A percentile compares a stretch with the other conserved stretches of the same genome.
These are phyloP conservation scores for Mamestra brassicae DNA, from an alignment of 2,888 invertebrate genomes.

Conservation along the genomic window DNA sequence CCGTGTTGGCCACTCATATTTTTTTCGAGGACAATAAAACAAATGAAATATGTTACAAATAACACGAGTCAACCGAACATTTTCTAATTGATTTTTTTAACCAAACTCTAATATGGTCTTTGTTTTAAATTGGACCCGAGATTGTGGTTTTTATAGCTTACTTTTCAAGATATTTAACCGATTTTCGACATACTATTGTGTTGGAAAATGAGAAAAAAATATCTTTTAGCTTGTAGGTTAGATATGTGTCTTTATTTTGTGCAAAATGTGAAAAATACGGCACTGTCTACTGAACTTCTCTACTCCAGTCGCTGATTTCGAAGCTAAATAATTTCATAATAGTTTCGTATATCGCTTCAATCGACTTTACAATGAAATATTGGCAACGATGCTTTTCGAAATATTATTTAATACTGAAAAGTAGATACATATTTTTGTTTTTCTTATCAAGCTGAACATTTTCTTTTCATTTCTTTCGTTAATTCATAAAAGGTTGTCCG, in stretches of 20 bases:
- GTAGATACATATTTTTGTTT: neutral
- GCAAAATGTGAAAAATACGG: neutral
- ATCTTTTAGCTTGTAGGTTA: too few species aligned
- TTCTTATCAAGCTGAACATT: neutral
- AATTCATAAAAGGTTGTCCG: neutral
- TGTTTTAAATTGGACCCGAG: neutral
- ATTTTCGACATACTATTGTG: too few species aligned
- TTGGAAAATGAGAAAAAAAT: too few species aligned
- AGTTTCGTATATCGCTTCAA: neutral
- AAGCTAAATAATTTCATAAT: neutral
- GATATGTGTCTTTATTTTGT: too few species aligned
- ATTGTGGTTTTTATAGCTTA: too few species aligned
- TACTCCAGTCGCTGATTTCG: neutral
- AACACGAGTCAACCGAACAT: neutral
- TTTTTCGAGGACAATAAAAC: neutral
- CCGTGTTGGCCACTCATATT: neutral
- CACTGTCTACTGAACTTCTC: too few species aligned
- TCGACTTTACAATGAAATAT: conserved; percentile 19
- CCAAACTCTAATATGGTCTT: neutral
- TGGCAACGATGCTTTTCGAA: conserved; percentile 1
- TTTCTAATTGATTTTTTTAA: neutral
- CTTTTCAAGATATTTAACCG: too few species aligned
- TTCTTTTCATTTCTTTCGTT: neutral
- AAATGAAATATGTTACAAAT: neutral
- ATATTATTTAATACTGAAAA: neutral